These are phyloP conservation scores for Pogonocichla stellata DNA, from an alignment of 2,113 vertebrate genomes.

Conservation along the genomic window DNA sequence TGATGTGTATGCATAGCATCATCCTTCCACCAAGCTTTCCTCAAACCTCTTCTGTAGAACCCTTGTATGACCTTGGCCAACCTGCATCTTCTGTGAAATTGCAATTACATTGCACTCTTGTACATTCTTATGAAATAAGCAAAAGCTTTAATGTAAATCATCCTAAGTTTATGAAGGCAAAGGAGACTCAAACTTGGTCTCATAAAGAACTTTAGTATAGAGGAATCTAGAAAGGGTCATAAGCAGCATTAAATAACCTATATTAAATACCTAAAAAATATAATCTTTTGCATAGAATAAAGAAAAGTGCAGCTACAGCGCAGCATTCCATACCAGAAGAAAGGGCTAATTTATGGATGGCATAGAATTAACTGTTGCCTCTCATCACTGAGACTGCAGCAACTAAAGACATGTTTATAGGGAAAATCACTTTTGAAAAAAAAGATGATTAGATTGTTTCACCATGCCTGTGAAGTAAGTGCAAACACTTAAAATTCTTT, in stretches of 20 bases:
- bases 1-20: not conserved
- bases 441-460: not conserved
- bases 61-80: not conserved
- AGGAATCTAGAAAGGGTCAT: not conserved
- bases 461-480: not conserved
- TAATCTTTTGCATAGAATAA: conserved; percentile 57
- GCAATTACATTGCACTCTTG: not conserved
- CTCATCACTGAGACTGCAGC: not conserved
- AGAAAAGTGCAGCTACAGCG: conserved; percentile 43
- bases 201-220: not conserved
- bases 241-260: conserved; percentile 11
- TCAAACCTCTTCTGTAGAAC: not conserved
- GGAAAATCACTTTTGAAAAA: not conserved
- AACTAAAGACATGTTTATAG: not conserved
- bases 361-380: not conserved
- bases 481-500: not conserved
- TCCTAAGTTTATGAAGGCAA: not conserved
- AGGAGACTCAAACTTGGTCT: not conserved
- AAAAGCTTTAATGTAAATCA: not conserved
- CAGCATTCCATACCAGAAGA: conserved; percentile 4
- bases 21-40: not conserved
- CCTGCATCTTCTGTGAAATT: not conserved
- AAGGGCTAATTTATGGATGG: not conserved
- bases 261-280: conserved; percentile 45
- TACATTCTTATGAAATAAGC: not conserved